These are phyloP conservation scores for Conus ventricosus DNA, from an alignment of 1,140 invertebrate genomes.

Conservation along the genomic window DNA sequence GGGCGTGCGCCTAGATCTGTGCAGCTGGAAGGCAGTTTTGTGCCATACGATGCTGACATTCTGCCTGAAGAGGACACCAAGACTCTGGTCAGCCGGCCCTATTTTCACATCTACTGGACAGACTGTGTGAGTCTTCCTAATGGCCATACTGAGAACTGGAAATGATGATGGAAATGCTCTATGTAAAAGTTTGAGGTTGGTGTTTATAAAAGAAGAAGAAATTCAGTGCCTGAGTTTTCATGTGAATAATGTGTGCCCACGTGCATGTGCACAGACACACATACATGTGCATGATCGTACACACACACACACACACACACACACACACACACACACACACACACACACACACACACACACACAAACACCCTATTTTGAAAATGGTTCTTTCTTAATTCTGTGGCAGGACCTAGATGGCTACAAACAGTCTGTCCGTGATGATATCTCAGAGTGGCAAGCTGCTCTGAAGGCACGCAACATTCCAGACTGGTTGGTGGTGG, in stretches of 20 bases:
- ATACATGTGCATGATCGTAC: too few species aligned
- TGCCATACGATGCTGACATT: constrained; percentile 83
- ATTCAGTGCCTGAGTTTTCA: not conserved
- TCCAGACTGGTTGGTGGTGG: constrained; percentile 93
- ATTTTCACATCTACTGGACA: constrained; percentile 95
- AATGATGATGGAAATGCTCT: not conserved
- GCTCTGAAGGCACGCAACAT: constrained; percentile 84
- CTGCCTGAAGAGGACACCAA: constrained; percentile 83
- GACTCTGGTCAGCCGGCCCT: constrained; percentile 86
- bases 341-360: too few species aligned
- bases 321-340: too few species aligned
- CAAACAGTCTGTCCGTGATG: constrained; percentile 88
- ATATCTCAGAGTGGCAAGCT: constrained; percentile 91
- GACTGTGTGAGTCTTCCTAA: constrained; percentile 80
- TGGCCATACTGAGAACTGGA: too few species aligned
- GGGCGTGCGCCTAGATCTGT: constrained; percentile 78
- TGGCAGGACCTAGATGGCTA: constrained; percentile 92
- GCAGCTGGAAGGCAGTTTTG: constrained; percentile 88
- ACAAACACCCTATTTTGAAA: not conserved
- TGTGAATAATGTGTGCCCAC: too few species aligned
- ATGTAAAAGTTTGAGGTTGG: too few species aligned
- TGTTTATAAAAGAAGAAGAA: too few species aligned
- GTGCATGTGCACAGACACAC: too few species aligned
- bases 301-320: too few species aligned
- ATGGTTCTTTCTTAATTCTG: not conserved